Evolutionary conservation across 2,888 invertebrate species (phyloP).

Genomic region (Cheiracanthium punctorium): DNA sequence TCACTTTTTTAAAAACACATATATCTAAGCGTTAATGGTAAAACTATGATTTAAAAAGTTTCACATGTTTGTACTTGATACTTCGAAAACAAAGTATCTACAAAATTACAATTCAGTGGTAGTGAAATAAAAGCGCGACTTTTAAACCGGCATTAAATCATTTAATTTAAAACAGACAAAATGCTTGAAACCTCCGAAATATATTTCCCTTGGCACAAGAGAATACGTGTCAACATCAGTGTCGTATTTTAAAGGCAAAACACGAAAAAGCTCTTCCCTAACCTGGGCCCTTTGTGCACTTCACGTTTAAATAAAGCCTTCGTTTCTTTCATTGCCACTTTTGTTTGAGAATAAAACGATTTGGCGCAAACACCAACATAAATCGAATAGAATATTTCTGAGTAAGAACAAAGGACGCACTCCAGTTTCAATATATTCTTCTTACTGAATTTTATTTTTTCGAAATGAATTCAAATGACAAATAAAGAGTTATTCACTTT

Average conservation of each 20-base stretch:
- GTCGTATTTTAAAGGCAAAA: constrained; percentile 4
- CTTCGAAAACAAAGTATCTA: no score
- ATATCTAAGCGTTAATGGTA: no score
- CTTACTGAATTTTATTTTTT: not conserved
- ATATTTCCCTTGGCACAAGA: not conserved
- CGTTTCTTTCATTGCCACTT: constrained; percentile 4
- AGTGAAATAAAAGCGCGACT: no score
- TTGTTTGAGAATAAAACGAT: constrained; percentile 1
- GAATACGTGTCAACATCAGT: not conserved
- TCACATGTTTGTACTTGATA: no score
- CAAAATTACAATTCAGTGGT: no score
- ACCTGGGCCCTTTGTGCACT: not conserved
- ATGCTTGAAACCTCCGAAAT: not conserved
- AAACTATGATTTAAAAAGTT: no score
- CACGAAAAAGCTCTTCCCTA: not conserved
- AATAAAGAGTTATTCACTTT: not conserved
- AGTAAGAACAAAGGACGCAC: not conserved
- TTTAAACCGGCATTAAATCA: no score
- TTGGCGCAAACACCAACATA: not conserved
- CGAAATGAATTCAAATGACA: constrained; percentile 7
- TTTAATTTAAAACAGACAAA: not conserved
- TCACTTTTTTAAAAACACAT: no score
- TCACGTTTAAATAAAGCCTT: not conserved
- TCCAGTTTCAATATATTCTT: not conserved
- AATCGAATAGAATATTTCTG: not conserved